These are phyloP conservation scores for Onychomys leucogaster DNA, from an alignment of 2,797 vertebrate genomes.

Conservation along the genomic window DNA sequence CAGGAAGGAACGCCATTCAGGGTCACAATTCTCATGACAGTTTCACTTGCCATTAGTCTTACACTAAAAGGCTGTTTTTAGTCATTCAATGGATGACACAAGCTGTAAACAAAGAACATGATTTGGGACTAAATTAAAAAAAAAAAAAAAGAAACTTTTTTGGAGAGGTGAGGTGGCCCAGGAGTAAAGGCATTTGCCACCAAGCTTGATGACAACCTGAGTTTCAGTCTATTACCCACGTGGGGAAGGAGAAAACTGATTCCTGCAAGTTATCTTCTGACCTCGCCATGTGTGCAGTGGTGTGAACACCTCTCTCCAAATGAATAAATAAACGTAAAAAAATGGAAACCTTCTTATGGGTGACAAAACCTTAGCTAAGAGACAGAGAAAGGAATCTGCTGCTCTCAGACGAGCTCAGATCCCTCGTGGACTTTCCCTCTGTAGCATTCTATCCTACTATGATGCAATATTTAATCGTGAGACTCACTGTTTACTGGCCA, in stretches of 20 bases:
- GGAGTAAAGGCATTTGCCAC: neutral
- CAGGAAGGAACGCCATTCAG: conserved; percentile 8
- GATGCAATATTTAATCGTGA: conserved; percentile 43
- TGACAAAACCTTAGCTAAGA: neutral
- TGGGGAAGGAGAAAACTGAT: neutral
- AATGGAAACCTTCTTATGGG: neutral
- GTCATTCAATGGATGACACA: conserved; percentile 40
- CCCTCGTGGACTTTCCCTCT: neutral
- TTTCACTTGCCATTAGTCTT: neutral
- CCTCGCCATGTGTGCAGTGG: neutral
- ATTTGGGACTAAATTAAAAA: neutral
- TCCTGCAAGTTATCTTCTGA: neutral
- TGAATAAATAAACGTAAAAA: neutral
- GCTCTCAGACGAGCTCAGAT: neutral
- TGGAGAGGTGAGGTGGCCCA: neutral
- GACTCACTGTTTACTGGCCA: conserved; percentile 39
- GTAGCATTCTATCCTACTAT: conserved; percentile 21
- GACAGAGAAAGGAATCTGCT: neutral
- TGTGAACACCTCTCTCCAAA: neutral
- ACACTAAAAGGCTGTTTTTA: neutral
- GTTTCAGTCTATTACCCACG: neutral
- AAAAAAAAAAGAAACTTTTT: neutral
- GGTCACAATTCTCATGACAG: conserved; percentile 28
- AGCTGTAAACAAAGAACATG: conserved; percentile 6
- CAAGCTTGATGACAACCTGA: neutral